Evolutionary conservation across 1,140 invertebrate genomes (phyloP), one percentile per base, ranked within the genome.

Genomic region (Chionoecetes opilio): DNA sequence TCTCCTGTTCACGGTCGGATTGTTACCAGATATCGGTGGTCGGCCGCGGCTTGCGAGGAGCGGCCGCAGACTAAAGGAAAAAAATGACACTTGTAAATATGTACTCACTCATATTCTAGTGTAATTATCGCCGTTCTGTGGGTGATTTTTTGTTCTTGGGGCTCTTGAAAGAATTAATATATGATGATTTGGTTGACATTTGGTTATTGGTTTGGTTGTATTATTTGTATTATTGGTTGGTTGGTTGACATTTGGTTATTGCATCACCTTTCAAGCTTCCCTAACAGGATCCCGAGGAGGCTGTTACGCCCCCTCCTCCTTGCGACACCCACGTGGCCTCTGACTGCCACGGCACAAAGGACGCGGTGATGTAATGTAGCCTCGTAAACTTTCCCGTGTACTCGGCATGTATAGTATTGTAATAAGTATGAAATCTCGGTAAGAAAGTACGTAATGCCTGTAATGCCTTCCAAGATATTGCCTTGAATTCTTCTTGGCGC

Each of bases 1-100:
- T 75, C 63, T 75, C 63, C 63, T 75, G 63, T 75, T 75, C 63
- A 75, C 63, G 63, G 21, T 75, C 63, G 63, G 63, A 75, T 75
- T 75, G 63, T 75, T 75, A 75, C 63, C 63, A 75, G 63, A 75
- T 75, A 75, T 75, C 26, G 63, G 63, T 75, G 63, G 63, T 75
- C 21, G 63, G 63, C 63, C 63, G 6, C 63, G 63, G 63, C 63
- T 75, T n/a, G 63, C 63, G 6, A 5, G n/a, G 21, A 3, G 63
- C 21, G 0, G 63, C 63, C 63, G 63, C 63, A n/a, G 21, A 21
- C 63, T n/a, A 26, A 75, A 26, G 63, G 26, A 21, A 75, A n/a
- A 75, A 75, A n/a, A 26, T n/a, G 63, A 75, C 63, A 75, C 63
- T 75, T 11, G 63, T 8, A 21, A n/a, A n/a, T n/a, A n/a, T n/a